Evolutionary conservation across 2,113 vertebrate genomes (phyloP), one percentile per base, ranked within the genome.

Genomic region (Vimba vimba): DNA sequence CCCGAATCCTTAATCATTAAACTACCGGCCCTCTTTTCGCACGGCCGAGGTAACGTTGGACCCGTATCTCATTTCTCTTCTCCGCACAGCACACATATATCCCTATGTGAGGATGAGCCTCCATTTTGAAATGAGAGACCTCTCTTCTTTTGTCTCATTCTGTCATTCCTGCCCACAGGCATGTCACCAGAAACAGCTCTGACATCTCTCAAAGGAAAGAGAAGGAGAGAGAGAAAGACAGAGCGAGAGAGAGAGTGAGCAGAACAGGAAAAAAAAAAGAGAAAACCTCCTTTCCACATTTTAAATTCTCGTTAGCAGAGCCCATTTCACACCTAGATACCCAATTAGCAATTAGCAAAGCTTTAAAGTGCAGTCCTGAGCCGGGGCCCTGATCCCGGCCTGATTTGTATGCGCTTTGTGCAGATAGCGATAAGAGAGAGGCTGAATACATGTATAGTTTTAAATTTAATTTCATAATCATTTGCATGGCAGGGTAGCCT

Each of bases 371-470:
- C 85, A 90, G 92, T 91, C 91, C 87, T 91, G 90, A 89, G 85
- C 91, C 66, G 83, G 86, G 87, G 80, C 86, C 91, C 87, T 92
- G 93, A 93, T 93, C 90, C 84, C n/a, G 68, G 89, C 86, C 90
- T 92, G 92, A 93, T 95, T 93, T 93, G 90, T 93, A 93, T 93
- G 92, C 93, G 82, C 89, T 90, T 93, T 93, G 91, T 94, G 92
- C 91, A 91, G 89, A 92, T 85, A 76, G 91, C 91, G 92, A 94
- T 93, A 95, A 94, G 91, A 91, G 87, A 75, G 87, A 89, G 85
- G 90, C 86, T 62, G 89, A 90, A 90, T 92, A 88, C 90, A 93
- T 93, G 87, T 91, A 79, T 90, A 90, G 89, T 90, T 92, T 91
- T 89, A 91, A 92, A 91, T 93, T 91, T 88, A 90, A 93, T 94